Percentiles rank a stretch among this genome's conserved stretches.
Evolutionary conservation across 2,797 vertebrate genomes (phyloP).

Genomic region (Triplophysa bombifrons): DNA sequence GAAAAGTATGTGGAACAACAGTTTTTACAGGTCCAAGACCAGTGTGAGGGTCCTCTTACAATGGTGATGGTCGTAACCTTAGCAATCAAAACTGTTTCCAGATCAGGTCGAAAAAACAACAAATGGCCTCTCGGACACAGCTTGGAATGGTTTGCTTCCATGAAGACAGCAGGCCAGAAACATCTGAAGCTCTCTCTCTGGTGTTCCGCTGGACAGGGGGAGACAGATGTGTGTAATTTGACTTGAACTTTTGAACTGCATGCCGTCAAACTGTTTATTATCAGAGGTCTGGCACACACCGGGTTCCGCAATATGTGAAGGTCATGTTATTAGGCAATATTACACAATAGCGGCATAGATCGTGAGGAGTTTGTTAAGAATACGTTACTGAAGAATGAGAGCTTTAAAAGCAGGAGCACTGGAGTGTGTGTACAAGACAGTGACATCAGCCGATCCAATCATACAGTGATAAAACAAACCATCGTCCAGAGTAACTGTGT

Average conservation of each 20-base stretch:
- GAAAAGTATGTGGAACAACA: neutral
- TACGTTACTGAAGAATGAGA: conserved; percentile 10
- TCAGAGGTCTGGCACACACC: conserved; percentile 49
- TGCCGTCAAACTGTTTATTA: conserved; percentile 62
- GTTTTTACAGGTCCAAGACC: neutral
- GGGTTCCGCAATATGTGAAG: conserved; percentile 52
- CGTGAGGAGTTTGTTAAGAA: conserved; percentile 34
- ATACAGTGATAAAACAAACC: conserved; percentile 33
- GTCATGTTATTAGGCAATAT: conserved; percentile 53
- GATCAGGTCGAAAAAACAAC: conserved; percentile 25
- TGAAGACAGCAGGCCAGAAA: conserved; percentile 53
- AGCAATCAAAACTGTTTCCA: conserved; percentile 25
- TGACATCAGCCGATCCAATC: conserved; percentile 36
- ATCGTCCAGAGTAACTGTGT: conserved; percentile 16
- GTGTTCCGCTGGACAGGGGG: conserved; percentile 56
- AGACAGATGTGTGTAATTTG: conserved; percentile 63
- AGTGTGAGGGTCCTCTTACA: neutral
- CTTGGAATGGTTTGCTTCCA: conserved; percentile 55
- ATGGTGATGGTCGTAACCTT: neutral
- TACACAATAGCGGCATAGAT: conserved; percentile 49
- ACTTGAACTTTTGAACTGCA: conserved; percentile 61
- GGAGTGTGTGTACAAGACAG: neutral
- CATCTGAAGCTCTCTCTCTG: conserved; percentile 56
- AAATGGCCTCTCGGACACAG: conserved; percentile 53
- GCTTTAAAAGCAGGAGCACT: neutral